These are phyloP conservation scores for Oscheius sp. DNA, from an alignment of 2,888 invertebrate genomes.

Conservation along the genomic window DNA sequence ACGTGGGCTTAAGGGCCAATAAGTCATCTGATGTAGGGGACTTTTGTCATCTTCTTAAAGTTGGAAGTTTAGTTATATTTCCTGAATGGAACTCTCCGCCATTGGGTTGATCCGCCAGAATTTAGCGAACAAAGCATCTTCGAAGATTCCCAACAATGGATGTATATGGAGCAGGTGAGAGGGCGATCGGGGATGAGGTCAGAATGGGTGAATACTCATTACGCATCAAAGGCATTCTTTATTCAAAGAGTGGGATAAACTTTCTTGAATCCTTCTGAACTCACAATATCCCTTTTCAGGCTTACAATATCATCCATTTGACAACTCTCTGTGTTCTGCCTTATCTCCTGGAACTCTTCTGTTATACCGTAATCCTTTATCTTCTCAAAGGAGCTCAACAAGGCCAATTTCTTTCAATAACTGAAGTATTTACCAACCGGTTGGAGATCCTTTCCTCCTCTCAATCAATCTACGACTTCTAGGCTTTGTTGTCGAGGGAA, in stretches of 20 bases:
- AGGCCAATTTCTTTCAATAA: constrained; percentile 32
- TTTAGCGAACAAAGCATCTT: constrained; percentile 12
- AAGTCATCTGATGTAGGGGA: constrained; percentile 15
- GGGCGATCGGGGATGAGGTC: too few relatives aligned
- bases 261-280: too few relatives aligned
- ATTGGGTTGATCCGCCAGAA: constrained; percentile 4
- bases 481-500: constrained; percentile 8
- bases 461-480: background rate
- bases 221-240: too few relatives aligned
- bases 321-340: constrained; percentile 51
- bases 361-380: constrained; percentile 50
- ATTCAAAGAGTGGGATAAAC: too few relatives aligned
- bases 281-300: constrained; percentile 32
- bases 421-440: constrained; percentile 16
- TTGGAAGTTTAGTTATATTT: constrained; percentile 15
- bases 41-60: too few relatives aligned
- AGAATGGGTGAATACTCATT: too few relatives aligned
- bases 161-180: constrained; percentile 27
- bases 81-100: constrained; percentile 5
- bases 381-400: constrained; percentile 47
- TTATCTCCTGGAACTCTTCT: constrained; percentile 45
- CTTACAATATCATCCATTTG: constrained; percentile 53
- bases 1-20: constrained; percentile 1
- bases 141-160: background rate
- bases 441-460: background rate